Evolutionary conservation across 2,888 invertebrate species (phyloP).

Genomic region (Hymenopus coronatus): DNA sequence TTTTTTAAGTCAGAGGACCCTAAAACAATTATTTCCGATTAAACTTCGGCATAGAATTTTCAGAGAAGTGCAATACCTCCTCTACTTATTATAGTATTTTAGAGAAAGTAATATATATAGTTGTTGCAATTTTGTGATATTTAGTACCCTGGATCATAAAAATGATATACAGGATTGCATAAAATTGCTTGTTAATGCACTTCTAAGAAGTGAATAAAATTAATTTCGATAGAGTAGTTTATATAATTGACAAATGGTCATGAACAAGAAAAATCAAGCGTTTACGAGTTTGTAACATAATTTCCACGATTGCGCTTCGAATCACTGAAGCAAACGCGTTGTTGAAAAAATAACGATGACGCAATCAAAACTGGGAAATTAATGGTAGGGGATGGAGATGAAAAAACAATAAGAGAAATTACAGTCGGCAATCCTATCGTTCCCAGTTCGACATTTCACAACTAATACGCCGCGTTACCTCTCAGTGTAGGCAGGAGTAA

Average conservation of each 20-base stretch:
- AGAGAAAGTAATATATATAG: too few relatives aligned
- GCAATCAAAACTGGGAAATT: not conserved
- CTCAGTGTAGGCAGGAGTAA: not conserved
- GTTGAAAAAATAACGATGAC: not conserved
- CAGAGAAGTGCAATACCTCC: too few relatives aligned
- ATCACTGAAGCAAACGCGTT: not conserved
- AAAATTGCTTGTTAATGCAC: not conserved
- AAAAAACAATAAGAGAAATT: not conserved
- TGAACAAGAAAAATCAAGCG: not conserved
- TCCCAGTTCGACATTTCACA: not conserved
- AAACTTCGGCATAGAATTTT: too few relatives aligned
- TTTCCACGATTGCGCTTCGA: not conserved
- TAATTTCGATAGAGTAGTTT: not conserved
- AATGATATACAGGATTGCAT: too few relatives aligned
- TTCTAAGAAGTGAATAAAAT: not conserved
- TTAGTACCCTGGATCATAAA: too few relatives aligned
- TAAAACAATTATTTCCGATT: too few relatives aligned
- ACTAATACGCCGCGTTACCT: not conserved
- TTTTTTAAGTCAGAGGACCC: too few relatives aligned
- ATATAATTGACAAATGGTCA: not conserved
- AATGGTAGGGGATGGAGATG: not conserved
- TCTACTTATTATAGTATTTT: too few relatives aligned
- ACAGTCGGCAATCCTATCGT: not conserved
- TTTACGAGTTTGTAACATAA: not conserved
- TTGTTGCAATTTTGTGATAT: too few relatives aligned